Conservation (phyloP, 1,140 invertebrate genomes). For the Drosophila elegans region DNA sequence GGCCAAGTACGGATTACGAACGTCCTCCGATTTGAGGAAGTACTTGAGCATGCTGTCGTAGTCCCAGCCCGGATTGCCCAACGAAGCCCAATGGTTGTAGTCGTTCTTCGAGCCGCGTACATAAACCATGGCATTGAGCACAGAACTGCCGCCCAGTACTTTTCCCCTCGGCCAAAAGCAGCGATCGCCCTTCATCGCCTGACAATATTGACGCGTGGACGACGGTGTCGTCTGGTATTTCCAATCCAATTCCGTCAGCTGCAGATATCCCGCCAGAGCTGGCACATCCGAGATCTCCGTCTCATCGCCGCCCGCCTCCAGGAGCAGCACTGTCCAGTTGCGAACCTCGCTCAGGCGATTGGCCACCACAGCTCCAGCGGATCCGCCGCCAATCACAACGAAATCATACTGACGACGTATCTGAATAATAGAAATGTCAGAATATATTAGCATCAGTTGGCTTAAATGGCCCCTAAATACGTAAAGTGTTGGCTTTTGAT, state of each 20-base stretch:
- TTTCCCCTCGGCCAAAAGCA: conserved; percentile 95
- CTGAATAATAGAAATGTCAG: conserved; percentile 84
- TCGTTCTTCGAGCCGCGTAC: conserved; percentile 95
- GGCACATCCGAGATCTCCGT: conserved; percentile 92
- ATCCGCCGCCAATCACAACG: conserved; percentile 95
- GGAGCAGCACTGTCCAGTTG: conserved; percentile 91
- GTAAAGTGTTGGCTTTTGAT: no score
- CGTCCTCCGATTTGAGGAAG: conserved; percentile 95
- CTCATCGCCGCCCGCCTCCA: conserved; percentile 94
- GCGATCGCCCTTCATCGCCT: conserved; percentile 92
- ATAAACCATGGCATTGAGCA: conserved; percentile 97
- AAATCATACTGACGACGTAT: conserved; percentile 92
- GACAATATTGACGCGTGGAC: conserved; percentile 89
- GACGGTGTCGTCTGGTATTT: conserved; percentile 95
- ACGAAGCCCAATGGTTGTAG: conserved; percentile 95
- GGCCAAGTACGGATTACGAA: conserved; percentile 92
- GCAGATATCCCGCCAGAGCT: conserved; percentile 90
- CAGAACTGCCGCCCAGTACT: conserved; percentile 96
- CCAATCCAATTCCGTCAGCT: conserved; percentile 95
- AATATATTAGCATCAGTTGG: neutral
- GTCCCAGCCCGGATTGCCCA: conserved; percentile 96
- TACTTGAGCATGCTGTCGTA: conserved; percentile 95
- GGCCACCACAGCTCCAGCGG: conserved; percentile 96
- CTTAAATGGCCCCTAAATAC: no score
- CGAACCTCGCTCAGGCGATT: conserved; percentile 92